phyloP scores from a whole-genome alignment of 2,797 vertebrate genomes.

The Gymnoscopelus braueri region DNA sequence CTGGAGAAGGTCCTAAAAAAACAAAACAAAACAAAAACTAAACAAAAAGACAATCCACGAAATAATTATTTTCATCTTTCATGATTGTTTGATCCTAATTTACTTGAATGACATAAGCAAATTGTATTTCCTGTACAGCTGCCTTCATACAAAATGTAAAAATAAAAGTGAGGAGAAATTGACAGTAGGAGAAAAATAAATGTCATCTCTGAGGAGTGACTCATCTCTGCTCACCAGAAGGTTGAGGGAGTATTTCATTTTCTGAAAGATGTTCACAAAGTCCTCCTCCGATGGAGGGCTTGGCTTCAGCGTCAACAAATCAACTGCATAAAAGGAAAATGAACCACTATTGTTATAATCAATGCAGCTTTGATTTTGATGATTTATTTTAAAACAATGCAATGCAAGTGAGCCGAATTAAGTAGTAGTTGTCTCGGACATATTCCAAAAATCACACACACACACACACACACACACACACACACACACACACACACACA shows the following conservation, averaged over 20 bases:
- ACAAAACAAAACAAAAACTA: neutral
- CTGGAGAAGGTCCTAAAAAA: constrained; percentile 82
- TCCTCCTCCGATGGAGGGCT: constrained; percentile 80
- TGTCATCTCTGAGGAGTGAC: neutral
- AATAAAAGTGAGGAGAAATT: too few species aligned
- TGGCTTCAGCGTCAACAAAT: constrained; percentile 78
- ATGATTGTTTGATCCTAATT: neutral
- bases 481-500: too few species aligned
- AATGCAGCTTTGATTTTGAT: neutral
- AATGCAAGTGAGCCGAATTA: too few species aligned
- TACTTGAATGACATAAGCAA: too few species aligned
- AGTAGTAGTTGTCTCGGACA: too few species aligned
- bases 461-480: too few species aligned
- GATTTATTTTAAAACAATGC: too few species aligned
- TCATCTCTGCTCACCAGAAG: constrained; percentile 82
- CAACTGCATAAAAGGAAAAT: constrained; percentile 66
- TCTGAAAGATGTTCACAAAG: constrained; percentile 85
- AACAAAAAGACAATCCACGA: constrained; percentile 6
- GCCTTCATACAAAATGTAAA: too few species aligned
- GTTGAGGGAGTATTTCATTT: constrained; percentile 88
- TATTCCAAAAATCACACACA: too few species aligned
- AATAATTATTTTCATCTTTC: neutral
- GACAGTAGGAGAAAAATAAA: too few species aligned
- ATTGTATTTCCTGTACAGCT: too few species aligned
- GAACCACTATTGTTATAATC: neutral